Conservation (phyloP, 2,888 invertebrate species). For the Lydus trimaculatus region DNA sequence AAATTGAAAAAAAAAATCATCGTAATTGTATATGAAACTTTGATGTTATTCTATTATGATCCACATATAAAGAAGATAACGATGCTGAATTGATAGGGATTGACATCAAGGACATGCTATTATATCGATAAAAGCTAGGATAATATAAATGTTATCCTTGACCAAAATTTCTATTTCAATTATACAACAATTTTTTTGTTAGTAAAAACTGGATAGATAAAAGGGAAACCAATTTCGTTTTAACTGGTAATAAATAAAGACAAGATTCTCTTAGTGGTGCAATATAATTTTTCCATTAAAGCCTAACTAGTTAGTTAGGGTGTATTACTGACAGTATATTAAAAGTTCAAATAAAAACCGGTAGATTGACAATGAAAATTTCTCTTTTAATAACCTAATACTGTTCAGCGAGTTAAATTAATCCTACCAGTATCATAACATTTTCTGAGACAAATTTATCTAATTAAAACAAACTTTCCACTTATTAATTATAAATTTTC, state of each 20-base stretch:
- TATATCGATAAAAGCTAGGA: neutral
- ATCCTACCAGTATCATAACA: neutral
- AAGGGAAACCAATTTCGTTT: neutral
- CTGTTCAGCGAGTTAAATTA: too few relatives aligned
- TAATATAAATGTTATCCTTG: neutral
- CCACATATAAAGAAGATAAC: neutral
- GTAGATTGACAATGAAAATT: neutral
- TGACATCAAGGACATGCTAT: constrained; percentile 13
- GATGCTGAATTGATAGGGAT: constrained; percentile 14
- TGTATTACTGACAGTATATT: neutral
- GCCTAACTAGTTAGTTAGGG: neutral
- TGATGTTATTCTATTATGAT: constrained; percentile 8
- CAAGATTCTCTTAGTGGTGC: neutral
- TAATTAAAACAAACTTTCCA: neutral
- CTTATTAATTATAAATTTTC: neutral
- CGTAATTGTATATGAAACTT: constrained; percentile 15
- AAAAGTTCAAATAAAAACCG: neutral
- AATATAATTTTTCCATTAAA: neutral
- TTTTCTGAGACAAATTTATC: neutral
- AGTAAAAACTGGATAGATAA: neutral
- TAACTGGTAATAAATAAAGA: neutral
- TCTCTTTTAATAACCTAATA: too few relatives aligned
- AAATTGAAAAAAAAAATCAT: constrained; percentile 19
- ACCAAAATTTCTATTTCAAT: neutral
- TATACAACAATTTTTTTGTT: neutral